Percentiles rank a stretch among this genome's conserved stretches.
phyloP scores from a whole-genome alignment of 2,888 invertebrate genomes.

The Fissipunctia ypsillon region DNA sequence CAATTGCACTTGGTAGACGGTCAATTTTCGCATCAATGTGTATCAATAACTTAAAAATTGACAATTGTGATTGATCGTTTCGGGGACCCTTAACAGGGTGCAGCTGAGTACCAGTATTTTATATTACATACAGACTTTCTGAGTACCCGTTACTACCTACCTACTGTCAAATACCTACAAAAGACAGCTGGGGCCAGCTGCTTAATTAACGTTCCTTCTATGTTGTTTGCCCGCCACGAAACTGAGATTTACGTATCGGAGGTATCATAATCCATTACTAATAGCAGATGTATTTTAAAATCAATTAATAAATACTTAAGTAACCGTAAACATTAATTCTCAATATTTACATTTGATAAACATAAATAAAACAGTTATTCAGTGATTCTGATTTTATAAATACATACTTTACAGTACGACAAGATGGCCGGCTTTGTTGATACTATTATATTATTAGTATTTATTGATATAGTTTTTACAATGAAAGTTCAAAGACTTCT shows the following conservation, averaged over 20 bases:
- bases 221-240: neutral
- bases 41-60: no score
- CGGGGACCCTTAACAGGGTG: no score
- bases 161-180: neutral
- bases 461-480: neutral
- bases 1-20: no score
- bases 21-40: no score
- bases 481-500: neutral
- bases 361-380: neutral
- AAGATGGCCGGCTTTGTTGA: neutral
- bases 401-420: neutral
- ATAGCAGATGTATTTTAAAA: neutral
- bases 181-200: no score
- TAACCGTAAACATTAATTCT: neutral
- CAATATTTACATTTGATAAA: conserved; percentile 18
- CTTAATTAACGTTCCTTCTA: no score
- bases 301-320: conserved; percentile 12
- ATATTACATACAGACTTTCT: neutral
- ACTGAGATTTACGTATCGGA: neutral
- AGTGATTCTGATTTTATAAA: conserved; percentile 1
- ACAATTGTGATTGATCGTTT: no score
- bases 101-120: neutral
- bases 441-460: neutral
- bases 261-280: neutral
- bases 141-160: neutral